Base-by-base conservation (phyloP, 2,797 vertebrate species). In the Chloroceryle amazona region DNA sequence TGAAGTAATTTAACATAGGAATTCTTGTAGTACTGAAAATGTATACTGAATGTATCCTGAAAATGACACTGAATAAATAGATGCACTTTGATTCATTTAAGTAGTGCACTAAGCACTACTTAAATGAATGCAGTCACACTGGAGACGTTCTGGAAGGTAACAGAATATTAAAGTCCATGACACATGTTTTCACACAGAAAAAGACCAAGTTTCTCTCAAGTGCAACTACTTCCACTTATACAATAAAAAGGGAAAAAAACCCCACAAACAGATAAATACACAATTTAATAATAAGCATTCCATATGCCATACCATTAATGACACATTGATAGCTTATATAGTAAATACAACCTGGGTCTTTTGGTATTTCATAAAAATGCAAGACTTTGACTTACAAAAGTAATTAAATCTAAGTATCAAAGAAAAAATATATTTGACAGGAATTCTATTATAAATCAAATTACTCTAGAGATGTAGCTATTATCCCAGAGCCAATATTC, bases 371-470 rank as follows among this genome's bases (percentile, higher is more conserved):
- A 67, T 47, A 83, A 66, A 72, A 88, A 73, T 10, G 3, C 6
- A 89, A 65, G 39, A 44, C 15, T 70, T 66, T 14, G 11, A 55
- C 11, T 52, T 75, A 54, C 28, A 54, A 31, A 31, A 54, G 52
- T 54, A 78, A 54, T 35, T 22, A 71, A 81, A 72, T 0, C 1
- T 2, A 70, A 29, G 1, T 37, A 81, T 79, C 25, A 75, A 81
- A 83, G 26, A 67, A 88, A 74, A 86, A 28, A 0, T 28, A 0
- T 31, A 61, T 65, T 89, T 58, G 22, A 54, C 15, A 87, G 29
- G 18, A 65, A 78, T 78, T 85, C 17, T 71, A 31, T 44, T 81
- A 67, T 63, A 33, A 82, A 65, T 31, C 13, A 87, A 82, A 82
- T 20, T 5, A 62, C 55, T 11, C 22, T 26, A 81, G 31, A 78